Conservation (phyloP, 1,140 invertebrate species). For the Cotesia vestalis region DNA sequence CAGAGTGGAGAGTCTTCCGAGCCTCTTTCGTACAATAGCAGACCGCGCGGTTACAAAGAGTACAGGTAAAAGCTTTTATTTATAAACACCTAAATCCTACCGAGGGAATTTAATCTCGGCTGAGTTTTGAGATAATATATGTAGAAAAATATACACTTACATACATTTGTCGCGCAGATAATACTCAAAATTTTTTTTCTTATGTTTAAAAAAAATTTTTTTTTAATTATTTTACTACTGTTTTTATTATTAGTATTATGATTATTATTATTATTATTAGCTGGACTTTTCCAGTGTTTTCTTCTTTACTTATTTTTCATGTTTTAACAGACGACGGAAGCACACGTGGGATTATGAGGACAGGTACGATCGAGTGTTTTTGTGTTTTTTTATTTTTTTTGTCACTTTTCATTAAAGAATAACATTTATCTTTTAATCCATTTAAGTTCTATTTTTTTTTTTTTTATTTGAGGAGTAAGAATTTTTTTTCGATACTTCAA, state of each 20-base stretch:
- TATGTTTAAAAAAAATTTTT: neutral
- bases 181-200: neutral
- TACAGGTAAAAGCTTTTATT: slow-evolving; percentile 53
- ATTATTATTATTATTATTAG: neutral
- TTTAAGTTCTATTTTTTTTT: no score
- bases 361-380: slow-evolving; percentile 64
- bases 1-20: slow-evolving; percentile 70
- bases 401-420: neutral
- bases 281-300: slow-evolving; percentile 43
- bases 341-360: slow-evolving; percentile 71
- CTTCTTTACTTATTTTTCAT: slow-evolving; percentile 44
- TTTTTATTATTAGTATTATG: neutral
- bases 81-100: neutral
- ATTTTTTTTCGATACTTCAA: no score
- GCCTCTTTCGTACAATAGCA: slow-evolving; percentile 90
- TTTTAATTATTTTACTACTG: neutral
- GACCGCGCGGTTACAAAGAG: slow-evolving; percentile 75
- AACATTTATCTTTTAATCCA: no score
- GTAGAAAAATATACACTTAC: neutral
- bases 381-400: slow-evolving; percentile 42
- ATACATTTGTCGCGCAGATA: neutral
- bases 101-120: no score
- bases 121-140: no score
- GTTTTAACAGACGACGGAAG: slow-evolving; percentile 66
- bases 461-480: no score